Evolutionary conservation across 2,888 invertebrate genomes (phyloP), one percentile per base, ranked within the genome.

Genomic region (Dynastes maya): DNA sequence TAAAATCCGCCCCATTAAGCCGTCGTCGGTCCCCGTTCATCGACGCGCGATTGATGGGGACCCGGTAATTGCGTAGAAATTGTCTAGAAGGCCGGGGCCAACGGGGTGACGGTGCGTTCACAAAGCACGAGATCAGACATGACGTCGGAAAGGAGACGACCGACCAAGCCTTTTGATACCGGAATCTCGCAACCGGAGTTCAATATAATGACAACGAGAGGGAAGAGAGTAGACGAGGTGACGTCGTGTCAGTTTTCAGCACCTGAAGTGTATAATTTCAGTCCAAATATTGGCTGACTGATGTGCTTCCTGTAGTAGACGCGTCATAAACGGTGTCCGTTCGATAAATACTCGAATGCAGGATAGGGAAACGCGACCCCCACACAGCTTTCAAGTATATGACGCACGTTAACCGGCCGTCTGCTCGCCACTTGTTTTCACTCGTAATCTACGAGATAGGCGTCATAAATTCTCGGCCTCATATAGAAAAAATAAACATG

Each of bases 201-300:
- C 78, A 71, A 78, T 78, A 78, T 37, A 37, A 37, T 37, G 32
- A 72, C 22, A 58, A 11, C 40, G 63, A 22, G n/a, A 22, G 13
- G 61, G 32, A 29, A n/a, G 72, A 27, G 45, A 16, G 37, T 16
- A 45, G 37, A 58, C 32, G 37, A 11, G 58, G 58, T 6, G 37
- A 61, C 11, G 32, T 37, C 32, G 61, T 67, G 77, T 79, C 77
- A 74, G 77, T 65, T 79, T 79, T 79, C 79, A 79, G 77, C 77
- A 71, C 79, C 78, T 78, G 76, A 76, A 77, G 80, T 80, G 80
- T 80, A 80, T 80, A 80, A 80, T 80, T 80, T 80, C 78, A 80
- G 78, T 74, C 74, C 80, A 80, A 80, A 80, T 78, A 80, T 80
- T 80, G 78, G 77, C 78, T 49, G 70, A 72, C 72, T 55, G 53